phyloP scores from a whole-genome alignment of 2,888 invertebrate species.

The Notodromas monacha region DNA sequence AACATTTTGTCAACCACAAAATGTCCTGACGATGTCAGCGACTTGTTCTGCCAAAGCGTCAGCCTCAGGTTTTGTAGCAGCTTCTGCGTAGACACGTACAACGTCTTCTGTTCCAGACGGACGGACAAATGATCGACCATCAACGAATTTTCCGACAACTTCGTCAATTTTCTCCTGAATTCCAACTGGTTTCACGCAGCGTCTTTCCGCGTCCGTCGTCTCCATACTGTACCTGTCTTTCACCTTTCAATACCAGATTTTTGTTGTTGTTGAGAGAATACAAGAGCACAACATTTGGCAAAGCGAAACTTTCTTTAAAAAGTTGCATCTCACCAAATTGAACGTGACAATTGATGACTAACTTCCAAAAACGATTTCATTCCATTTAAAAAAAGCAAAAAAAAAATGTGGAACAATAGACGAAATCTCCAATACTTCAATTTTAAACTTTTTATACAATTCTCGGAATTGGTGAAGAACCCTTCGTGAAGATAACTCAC shows the following conservation, averaged over 20 bases:
- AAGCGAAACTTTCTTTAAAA: too few species aligned
- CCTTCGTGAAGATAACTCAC: slow-evolving; percentile 21
- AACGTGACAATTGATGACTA: too few species aligned
- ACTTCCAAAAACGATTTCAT: too few species aligned
- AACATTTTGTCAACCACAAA: too few species aligned
- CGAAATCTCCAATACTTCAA: too few species aligned
- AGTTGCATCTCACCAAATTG: too few species aligned
- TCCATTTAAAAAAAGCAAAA: slow-evolving; percentile 8
- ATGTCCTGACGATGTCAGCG: too few species aligned
- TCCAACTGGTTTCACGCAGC: slow-evolving; percentile 41
- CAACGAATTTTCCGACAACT: slow-evolving; percentile 28
- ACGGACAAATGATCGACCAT: slow-evolving; percentile 32
- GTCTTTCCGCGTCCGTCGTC: slow-evolving; percentile 55
- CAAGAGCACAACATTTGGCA: too few species aligned
- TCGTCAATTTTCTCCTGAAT: slow-evolving; percentile 46
- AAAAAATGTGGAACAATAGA: slow-evolving; percentile 9
- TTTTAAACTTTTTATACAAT: slow-evolving; percentile 1
- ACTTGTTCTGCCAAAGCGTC: slow-evolving; percentile 25
- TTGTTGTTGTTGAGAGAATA: too few species aligned
- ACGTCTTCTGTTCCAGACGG: slow-evolving; percentile 94
- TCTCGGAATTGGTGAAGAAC: neutral
- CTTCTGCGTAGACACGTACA: slow-evolving; percentile 82
- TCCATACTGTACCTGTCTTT: slow-evolving; percentile 21
- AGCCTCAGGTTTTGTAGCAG: slow-evolving; percentile 32
- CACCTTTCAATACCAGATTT: too few species aligned